These are phyloP conservation scores for Oophaga sylvatica DNA, from an alignment of 2,797 vertebrate genomes.

Conservation along the genomic window DNA sequence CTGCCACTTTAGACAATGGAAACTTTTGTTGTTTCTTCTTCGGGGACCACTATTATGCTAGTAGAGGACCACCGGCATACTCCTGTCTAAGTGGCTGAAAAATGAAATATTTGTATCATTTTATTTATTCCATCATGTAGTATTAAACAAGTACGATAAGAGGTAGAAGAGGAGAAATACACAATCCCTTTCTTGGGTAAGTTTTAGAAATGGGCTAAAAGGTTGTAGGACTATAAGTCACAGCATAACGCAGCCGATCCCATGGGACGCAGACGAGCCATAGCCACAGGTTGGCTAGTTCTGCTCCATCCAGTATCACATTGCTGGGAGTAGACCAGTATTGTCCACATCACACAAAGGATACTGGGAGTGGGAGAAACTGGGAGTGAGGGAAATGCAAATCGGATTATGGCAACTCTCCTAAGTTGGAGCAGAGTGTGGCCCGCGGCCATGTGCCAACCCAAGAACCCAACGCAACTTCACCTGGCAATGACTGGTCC, in stretches of 20 bases:
- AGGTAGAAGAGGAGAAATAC: neutral
- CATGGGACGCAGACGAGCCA: neutral
- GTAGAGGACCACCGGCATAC: neutral
- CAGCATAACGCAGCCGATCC: neutral
- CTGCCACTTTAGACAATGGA: neutral
- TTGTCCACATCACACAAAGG: constrained; percentile 49
- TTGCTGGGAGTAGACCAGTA: constrained; percentile 21
- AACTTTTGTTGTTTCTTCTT: neutral
- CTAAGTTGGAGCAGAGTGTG: neutral
- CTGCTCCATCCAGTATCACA: neutral
- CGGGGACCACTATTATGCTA: neutral
- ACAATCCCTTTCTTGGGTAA: neutral
- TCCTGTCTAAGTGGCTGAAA: neutral
- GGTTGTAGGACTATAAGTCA: neutral
- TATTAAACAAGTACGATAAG: neutral
- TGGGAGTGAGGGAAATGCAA: neutral
- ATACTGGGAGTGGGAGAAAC: constrained; percentile 29
- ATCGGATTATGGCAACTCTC: neutral
- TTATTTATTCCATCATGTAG: neutral
- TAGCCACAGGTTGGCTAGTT: constrained; percentile 25
- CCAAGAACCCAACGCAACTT: neutral
- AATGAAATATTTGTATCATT: neutral
- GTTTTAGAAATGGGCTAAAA: neutral
- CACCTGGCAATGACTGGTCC: constrained; percentile 19
- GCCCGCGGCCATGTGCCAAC: neutral